Conservation (phyloP, 2,113 vertebrate genomes). For the Aplodontia rufa region DNA sequence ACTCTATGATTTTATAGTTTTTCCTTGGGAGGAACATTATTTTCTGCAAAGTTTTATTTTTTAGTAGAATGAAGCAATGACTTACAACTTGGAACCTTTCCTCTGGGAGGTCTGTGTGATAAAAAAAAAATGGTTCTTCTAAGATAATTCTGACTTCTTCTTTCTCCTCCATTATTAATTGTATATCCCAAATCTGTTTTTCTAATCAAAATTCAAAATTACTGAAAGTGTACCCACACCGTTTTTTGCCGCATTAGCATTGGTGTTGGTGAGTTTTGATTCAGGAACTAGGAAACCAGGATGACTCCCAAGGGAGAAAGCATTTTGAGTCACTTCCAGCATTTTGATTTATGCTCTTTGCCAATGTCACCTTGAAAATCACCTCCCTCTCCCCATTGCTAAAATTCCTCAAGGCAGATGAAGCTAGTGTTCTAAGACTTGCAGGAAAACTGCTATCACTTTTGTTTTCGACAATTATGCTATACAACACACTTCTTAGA, state of each 20-base stretch:
- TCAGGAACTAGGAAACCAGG: not conserved
- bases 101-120: not conserved
- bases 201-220: not conserved
- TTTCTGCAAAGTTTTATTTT: conserved; percentile 16
- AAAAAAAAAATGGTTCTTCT: not conserved
- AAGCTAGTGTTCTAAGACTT: not conserved
- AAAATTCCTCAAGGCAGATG: not conserved
- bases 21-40: not conserved
- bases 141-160: not conserved
- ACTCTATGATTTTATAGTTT: not conserved
- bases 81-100: not conserved
- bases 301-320: not conserved
- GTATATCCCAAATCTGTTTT: not conserved
- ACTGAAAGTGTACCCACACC: not conserved
- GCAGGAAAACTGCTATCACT: not conserved
- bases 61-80: conserved; percentile 28
- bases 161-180: not conserved
- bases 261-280: not conserved
- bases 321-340: not conserved
- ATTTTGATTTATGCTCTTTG: not conserved
- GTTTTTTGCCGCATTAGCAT: not conserved
- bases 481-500: not conserved
- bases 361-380: conserved; percentile 20
- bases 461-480: not conserved
- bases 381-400: not conserved